These are phyloP conservation scores for Piscicola geometra DNA, from an alignment of 2,888 invertebrate species.

Conservation along the genomic window DNA sequence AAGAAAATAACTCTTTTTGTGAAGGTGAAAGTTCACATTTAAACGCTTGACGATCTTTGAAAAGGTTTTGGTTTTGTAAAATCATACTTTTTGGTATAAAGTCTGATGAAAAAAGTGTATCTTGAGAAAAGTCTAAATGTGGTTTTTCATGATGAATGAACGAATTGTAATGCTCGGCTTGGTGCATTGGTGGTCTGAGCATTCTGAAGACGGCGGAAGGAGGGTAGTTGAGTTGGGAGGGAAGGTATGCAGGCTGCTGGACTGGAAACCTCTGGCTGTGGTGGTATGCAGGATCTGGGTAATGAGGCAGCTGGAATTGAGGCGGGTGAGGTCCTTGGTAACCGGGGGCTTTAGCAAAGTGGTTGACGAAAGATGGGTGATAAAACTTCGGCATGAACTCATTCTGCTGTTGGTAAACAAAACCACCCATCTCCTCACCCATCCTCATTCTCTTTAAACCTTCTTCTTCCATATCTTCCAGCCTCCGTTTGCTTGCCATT, in stretches of 20 bases:
- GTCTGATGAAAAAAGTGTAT: background rate
- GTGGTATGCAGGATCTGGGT: background rate
- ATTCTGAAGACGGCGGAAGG: background rate
- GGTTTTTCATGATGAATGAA: too few relatives aligned
- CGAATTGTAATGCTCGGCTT: too few relatives aligned
- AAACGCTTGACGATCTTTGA: background rate
- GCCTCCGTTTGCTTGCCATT: background rate
- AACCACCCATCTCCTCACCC: background rate
- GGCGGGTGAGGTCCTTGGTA: background rate
- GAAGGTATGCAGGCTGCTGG: background rate
- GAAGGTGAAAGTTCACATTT: background rate
- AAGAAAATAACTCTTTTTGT: background rate
- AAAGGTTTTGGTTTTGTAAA: background rate
- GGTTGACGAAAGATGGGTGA: background rate
- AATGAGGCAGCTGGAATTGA: background rate
- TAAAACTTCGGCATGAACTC: background rate
- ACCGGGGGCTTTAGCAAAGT: background rate
- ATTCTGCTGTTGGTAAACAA: background rate
- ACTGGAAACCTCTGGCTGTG: background rate
- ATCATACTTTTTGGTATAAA: constrained; percentile 6
- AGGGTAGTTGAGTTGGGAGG: background rate
- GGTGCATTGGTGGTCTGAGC: background rate
- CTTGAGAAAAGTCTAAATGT: background rate
- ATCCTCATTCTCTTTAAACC: background rate
- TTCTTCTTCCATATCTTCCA: constrained; percentile 5